Base-by-base conservation (phyloP, 1,140 invertebrate genomes). In the Nasonia longicornis region DNA sequence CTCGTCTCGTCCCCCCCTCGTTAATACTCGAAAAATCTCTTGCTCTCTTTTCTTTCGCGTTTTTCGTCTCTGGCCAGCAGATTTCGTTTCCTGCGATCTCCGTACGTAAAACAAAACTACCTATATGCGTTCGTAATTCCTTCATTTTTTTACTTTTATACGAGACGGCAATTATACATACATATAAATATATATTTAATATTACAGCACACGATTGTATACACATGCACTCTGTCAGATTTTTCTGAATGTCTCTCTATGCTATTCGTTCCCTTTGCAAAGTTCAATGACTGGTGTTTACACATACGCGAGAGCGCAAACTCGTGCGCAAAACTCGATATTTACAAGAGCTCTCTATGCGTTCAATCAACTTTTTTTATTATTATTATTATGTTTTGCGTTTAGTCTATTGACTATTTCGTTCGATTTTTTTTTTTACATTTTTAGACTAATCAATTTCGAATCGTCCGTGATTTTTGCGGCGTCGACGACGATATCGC, bases 131-230 rank as follows among this genome's bases (percentile, higher is more conserved):
- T 73, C 48, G 35, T 35, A 52, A 80, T 74, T 66, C 58, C 31
- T 80, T 75, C 42, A 45, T 66, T 80, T 81, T 77, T 80, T 81
- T 81, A 81, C 63, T 81, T 77, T 77, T 81, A 64, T 77, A 77
- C 42, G 14, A 35, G 35, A 71, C 67, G 26, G 35, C 76, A 38
- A 80, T 75, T 69, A 70, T 79, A 42, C n/a, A 45, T 80, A 48
- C 22, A 52, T 63, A 63, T 42, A 78, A 69, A 70, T 80, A n/a
- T 38, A 35, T n/a, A 71, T 71, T 73, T 2, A 26, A 26, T 26
- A 73, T 66, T 69, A 70, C 3, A 2, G 29, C 35, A 63, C 31
- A 14, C 35, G 8, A 29, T 31, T 67, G 12, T 81, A 80, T 74
- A 80, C 26, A 73, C 3, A 71, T 73, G 69, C 67, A 69, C 58